phyloP scores from a whole-genome alignment of 2,888 invertebrate species.

The Sipha maydis region DNA sequence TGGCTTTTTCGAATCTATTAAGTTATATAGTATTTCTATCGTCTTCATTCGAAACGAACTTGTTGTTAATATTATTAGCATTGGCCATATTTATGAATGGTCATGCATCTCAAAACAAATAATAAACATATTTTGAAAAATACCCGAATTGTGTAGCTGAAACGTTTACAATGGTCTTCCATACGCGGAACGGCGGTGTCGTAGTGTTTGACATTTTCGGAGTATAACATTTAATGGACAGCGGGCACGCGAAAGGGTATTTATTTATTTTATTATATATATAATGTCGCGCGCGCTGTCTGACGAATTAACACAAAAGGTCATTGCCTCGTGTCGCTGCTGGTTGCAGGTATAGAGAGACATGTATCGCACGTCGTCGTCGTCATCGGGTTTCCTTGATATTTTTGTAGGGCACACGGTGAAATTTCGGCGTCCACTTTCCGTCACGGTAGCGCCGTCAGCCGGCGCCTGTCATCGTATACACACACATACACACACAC shows the following conservation, averaged over 20 bases:
- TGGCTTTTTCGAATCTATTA: not conserved
- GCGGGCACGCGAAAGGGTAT: not conserved
- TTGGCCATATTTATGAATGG: not conserved
- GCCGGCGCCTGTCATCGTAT: slow-evolving; percentile 22
- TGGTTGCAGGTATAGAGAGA: not conserved
- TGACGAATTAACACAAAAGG: slow-evolving; percentile 21
- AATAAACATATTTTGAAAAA: not conserved
- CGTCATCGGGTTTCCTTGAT: slow-evolving; percentile 12
- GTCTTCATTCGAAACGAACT: not conserved
- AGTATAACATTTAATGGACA: not conserved
- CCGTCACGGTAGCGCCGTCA: slow-evolving; percentile 25
- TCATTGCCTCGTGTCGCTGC: slow-evolving; percentile 29
- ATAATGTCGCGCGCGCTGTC: not conserved
- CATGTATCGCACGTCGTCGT: slow-evolving; percentile 33
- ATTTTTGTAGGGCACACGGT: slow-evolving; percentile 55
- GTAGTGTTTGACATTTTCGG: not conserved
- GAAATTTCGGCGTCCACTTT: slow-evolving; percentile 47
- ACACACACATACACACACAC: not conserved
- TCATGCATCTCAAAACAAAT: not conserved
- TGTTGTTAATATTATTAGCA: not conserved
- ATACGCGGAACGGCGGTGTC: not conserved
- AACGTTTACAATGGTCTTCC: not conserved
- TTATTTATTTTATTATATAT: not conserved
- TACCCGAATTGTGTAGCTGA: not conserved
- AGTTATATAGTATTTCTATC: not conserved